phyloP scores from a whole-genome alignment of 2,797 vertebrate genomes.

The Podarcis lilfordi region DNA sequence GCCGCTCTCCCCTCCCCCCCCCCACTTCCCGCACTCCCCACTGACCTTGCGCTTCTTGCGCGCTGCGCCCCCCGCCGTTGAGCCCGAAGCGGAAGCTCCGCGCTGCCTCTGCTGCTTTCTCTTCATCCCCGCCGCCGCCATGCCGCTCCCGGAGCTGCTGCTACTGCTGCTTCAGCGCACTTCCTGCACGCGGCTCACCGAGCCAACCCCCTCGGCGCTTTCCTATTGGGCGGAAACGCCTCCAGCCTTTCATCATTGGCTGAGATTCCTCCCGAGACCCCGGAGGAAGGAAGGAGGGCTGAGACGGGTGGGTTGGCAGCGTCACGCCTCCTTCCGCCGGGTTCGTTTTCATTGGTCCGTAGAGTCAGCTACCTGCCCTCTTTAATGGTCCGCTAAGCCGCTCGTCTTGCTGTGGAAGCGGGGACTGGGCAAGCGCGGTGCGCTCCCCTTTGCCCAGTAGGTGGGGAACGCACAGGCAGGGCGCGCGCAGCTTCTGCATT shows the following conservation, averaged over 20 bases:
- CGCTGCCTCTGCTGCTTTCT: conserved; percentile 32
- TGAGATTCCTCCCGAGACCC: neutral
- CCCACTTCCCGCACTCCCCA: neutral
- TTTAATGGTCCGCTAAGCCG: neutral
- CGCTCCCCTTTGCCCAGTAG: too few species aligned
- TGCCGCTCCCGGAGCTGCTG: neutral
- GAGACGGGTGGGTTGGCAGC: neutral
- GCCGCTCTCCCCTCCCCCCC: neutral
- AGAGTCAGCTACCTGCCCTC: neutral
- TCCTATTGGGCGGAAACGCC: neutral
- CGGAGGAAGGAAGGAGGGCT: neutral
- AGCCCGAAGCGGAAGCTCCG: neutral
- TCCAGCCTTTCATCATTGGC: conserved; percentile 17
- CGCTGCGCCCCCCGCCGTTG: neutral
- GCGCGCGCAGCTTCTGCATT: neutral
- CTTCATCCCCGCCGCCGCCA: conserved; percentile 28
- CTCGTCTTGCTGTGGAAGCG: neutral
- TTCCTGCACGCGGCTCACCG: conserved; percentile 45
- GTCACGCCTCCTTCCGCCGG: neutral
- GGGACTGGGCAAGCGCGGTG: too few species aligned
- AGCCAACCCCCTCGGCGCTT: neutral
- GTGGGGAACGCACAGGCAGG: neutral
- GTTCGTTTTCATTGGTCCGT: neutral
- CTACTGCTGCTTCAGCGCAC: accelerated
- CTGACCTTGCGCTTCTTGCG: conserved; percentile 65